These are phyloP conservation scores for Rhyacichthys aspro DNA, from an alignment of 2,797 vertebrate genomes.

Conservation along the genomic window DNA sequence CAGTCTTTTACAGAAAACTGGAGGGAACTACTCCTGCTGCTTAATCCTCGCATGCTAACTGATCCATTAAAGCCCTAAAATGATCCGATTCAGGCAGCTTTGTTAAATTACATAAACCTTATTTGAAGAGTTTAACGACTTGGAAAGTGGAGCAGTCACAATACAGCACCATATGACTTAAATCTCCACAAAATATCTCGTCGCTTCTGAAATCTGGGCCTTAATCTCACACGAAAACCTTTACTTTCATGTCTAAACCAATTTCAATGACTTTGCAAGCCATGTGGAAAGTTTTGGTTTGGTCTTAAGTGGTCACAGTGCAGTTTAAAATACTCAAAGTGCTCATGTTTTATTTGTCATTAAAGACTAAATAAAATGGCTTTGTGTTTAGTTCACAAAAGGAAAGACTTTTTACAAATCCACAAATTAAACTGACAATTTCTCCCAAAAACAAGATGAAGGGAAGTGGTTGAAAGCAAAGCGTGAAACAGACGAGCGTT, in stretches of 20 bases:
- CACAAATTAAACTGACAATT: conserved; percentile 12
- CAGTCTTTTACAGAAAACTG: conserved; percentile 29
- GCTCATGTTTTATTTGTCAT: background rate
- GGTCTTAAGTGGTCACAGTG: conserved; percentile 47
- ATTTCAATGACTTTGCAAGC: conserved; percentile 47
- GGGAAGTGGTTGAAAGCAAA: conserved; percentile 2
- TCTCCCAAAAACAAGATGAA: conserved; percentile 6
- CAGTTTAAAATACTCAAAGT: too few relatives aligned
- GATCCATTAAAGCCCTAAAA: conserved; percentile 74
- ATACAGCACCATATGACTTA: conserved; percentile 59
- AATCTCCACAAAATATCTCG: conserved; percentile 20
- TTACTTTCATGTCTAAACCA: conserved; percentile 52
- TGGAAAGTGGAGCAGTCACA: conserved; percentile 64
- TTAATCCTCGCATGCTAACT: conserved; percentile 76
- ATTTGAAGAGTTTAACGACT: conserved; percentile 71
- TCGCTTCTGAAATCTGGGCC: conserved; percentile 34
- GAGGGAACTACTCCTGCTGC: conserved; percentile 45
- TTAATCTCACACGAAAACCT: conserved; percentile 50
- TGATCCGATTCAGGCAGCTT: conserved; percentile 67
- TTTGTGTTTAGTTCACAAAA: too few relatives aligned
- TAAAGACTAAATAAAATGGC: background rate
- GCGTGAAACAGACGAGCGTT: too few relatives aligned
- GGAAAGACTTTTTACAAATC: too few relatives aligned
- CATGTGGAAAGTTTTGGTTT: conserved; percentile 68
- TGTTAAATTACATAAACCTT: conserved; percentile 74